Evolutionary conservation across 2,797 vertebrate species (phyloP), one percentile per base, ranked within the genome.

Genomic region (Falco biarmicus): DNA sequence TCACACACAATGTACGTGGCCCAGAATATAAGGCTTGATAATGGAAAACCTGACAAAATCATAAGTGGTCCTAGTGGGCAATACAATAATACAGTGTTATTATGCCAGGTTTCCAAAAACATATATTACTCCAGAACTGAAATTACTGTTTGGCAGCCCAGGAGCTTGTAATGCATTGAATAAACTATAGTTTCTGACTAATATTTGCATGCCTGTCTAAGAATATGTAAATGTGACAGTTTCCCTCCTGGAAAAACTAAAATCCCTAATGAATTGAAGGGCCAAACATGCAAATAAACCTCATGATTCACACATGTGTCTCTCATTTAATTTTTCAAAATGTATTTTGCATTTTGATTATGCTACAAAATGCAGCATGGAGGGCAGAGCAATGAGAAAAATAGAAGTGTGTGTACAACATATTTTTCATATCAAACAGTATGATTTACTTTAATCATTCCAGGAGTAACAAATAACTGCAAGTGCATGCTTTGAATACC

Each of bases 281-380:
- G 74, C 80, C 95, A 95, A 96, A 94, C 86, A 95, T 96, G 95
- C 78, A 97, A 96, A 97, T 95, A 94, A 91, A 96, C 74, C 79
- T 96, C 88, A 95, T 96, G 95, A 97, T 96, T 96, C 97, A 98
- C 69, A 70, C 34, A 87, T 78, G 50, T 83, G 75, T 71, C 61
- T 96, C 88, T 79, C 83, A 64, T 91, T 97, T 98, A 97, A 96
- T 97, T 97, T 97, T 97, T 97, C 90, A 96, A 96, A 96, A 90
- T 90, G 43, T 94, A 91, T 95, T 98, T 97, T 97, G 89, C 94
- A 98, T 97, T 97, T 98, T 97, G 87, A 97, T 98, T 92, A 97
- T 0, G 3, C 59, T 86, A 84, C 92, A 97, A 93, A 91, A 93
- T 84, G 69, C 82, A 93, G 64, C 43, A 79, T 63, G 68, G 91